These are phyloP conservation scores for Tokudaia muenninki DNA, from an alignment of 2,797 vertebrate species.

Conservation along the genomic window DNA sequence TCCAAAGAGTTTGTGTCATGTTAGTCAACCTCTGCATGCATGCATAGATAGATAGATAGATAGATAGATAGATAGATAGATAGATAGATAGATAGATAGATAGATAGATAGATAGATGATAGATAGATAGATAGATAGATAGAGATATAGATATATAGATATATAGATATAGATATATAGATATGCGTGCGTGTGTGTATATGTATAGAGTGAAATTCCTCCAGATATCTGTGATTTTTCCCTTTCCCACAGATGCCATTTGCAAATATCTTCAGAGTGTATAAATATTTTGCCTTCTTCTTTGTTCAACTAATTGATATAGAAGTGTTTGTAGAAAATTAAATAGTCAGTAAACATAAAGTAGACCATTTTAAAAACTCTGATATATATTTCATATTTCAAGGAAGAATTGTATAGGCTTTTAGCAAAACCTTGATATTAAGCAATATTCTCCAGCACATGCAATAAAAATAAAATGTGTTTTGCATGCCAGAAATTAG, in stretches of 20 bases:
- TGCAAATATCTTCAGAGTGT: neutral
- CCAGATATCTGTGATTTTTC: neutral
- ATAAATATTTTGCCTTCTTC: neutral
- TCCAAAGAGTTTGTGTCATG: neutral
- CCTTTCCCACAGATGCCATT: neutral
- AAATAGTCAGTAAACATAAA: constrained; percentile 50
- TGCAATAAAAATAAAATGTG: neutral
- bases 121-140: too few species aligned
- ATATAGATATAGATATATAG: too few species aligned
- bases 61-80: too few species aligned
- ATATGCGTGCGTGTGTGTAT: neutral
- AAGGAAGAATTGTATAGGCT: neutral
- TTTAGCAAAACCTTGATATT: constrained; percentile 42
- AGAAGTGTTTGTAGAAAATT: constrained; percentile 18
- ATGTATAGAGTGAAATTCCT: neutral
- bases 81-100: too few species aligned
- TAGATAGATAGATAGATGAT: too few species aligned
- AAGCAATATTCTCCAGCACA: constrained; percentile 25
- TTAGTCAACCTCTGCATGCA: neutral
- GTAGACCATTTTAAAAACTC: constrained; percentile 2
- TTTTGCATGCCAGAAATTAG: neutral
- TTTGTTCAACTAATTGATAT: neutral
- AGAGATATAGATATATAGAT: too few species aligned
- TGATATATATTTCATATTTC: constrained; percentile 35
- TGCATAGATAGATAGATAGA: too few species aligned